phyloP scores from a whole-genome alignment of 2,888 invertebrate species.

The Aphidoletes aphidimyza region DNA sequence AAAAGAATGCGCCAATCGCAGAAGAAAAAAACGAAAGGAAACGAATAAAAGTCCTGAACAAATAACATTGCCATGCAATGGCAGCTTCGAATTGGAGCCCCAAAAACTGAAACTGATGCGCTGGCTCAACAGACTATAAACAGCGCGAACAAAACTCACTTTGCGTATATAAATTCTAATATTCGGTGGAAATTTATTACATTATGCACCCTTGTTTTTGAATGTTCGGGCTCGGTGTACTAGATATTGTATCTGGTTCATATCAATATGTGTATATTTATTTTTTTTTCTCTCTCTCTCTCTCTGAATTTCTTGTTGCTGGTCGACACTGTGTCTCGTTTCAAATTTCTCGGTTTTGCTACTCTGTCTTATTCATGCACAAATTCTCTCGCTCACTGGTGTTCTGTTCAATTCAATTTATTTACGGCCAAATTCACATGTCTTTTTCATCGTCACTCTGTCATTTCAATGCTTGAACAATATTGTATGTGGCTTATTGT shows the following conservation, averaged over 20 bases:
- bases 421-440: constrained; percentile 43
- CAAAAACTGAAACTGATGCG: too few relatives aligned
- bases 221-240: neutral
- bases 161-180: constrained; percentile 49
- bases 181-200: constrained; percentile 33
- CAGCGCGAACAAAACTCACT: neutral
- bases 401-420: constrained; percentile 18
- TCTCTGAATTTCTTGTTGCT: neutral
- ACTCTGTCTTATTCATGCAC: neutral
- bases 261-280: neutral
- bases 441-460: constrained; percentile 32
- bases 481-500: constrained; percentile 49
- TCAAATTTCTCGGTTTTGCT: neutral
- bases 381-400: neutral
- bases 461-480: constrained; percentile 8
- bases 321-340: neutral
- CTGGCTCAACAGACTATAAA: neutral
- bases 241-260: neutral
- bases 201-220: constrained; percentile 26
- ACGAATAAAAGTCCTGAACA: constrained; percentile 18
- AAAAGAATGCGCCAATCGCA: neutral
- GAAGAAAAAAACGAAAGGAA: neutral
- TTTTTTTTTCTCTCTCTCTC: neutral
- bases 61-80: constrained; percentile 1
- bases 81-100: too few relatives aligned